Evolutionary conservation across 2,888 invertebrate species (phyloP), one percentile per base, ranked within the genome.

Genomic region (Acholoe squamosa): DNA sequence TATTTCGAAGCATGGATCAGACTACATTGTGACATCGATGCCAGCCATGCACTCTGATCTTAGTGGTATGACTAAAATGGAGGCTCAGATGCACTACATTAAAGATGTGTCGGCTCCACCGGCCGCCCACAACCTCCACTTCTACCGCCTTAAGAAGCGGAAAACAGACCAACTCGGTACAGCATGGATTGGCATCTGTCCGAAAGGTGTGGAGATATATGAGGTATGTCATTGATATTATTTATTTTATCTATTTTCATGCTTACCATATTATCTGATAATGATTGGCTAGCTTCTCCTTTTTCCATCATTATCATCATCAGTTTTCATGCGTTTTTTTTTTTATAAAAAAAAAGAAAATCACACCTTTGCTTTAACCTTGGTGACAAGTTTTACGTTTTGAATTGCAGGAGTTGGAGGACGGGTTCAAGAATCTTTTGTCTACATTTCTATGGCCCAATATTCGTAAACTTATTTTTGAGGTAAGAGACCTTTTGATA

Each of bases 371-470:
- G 43, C 10, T 43, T 43, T 43, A 43, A 43, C 3, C 10, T 10
- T 43, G 43, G 10, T 43, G 5, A 43, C 3, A 43, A 7, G 43
- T 43, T 10, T 43, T 10, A 43, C 43, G 43, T 0, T 76, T n/a
- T 0, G 16, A 28, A 28, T 61, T 61, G 31, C 89, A 89, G 61
- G 89, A 67, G 61, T 33, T 89, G n/a, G 93, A 94, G 86, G 94
- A 95, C 91, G 95, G 95, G 19, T 96, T 95, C 91, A 95, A 96
- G 91, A 95, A 95, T 92, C 94, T 95, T 67, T 97, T 97, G 91
- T 97, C 98, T 52, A 97, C 98, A 93, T 99, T 99, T 95, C 97
- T 98, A 91, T 99, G 99, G 99, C 98, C 98, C 94, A 98, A 98
- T 94, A 99, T 99, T 92, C 98, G 98, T 92, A 99, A 99, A 96